Percentiles rank a stretch among this genome's conserved stretches.
phyloP scores from a whole-genome alignment of 2,797 vertebrate genomes.

The Acrossocheilus fasciatus region DNA sequence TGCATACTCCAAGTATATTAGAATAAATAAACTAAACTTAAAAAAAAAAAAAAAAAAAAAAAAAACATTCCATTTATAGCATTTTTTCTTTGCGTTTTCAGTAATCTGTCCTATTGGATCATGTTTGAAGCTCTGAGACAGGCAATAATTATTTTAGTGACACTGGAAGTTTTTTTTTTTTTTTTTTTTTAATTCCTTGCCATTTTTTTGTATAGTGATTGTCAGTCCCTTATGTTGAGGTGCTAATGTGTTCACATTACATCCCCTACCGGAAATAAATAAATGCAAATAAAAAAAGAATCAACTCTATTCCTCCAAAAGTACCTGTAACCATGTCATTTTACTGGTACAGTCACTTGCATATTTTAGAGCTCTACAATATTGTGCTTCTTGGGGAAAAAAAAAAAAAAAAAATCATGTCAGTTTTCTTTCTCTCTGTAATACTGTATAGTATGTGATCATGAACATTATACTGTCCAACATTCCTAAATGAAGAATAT shows the following conservation, averaged over 20 bases:
- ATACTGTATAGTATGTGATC: conserved; percentile 85
- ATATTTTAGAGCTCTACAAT: conserved; percentile 82
- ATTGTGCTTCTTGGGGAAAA: conserved; percentile 74
- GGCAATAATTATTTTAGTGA: conserved; percentile 88
- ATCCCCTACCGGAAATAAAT: background rate
- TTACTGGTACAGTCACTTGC: conserved; percentile 78
- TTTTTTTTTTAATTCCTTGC: conserved; percentile 66
- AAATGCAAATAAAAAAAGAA: background rate
- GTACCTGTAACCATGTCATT: conserved; percentile 46
- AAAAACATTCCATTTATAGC: conserved; percentile 81
- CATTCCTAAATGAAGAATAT: conserved; percentile 86
- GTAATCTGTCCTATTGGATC: conserved; percentile 79
- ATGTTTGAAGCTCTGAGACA: conserved; percentile 80
- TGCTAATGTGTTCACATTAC: conserved; percentile 70
- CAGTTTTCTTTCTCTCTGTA: conserved; percentile 78
- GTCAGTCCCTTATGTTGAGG: conserved; percentile 85
- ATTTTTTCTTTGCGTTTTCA: conserved; percentile 71
- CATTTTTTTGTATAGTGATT: conserved; percentile 81
- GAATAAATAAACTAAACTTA: conserved; percentile 67
- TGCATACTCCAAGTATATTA: conserved; percentile 79
- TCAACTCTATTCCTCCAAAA: conserved; percentile 4
- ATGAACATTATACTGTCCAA: conserved; percentile 85
- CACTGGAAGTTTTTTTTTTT: conserved; percentile 77
- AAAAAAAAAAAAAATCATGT: conserved; percentile 20
- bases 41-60: conserved; percentile 33